These are phyloP conservation scores for Alethe castanea DNA, from an alignment of 2,113 vertebrate species.

Conservation along the genomic window DNA sequence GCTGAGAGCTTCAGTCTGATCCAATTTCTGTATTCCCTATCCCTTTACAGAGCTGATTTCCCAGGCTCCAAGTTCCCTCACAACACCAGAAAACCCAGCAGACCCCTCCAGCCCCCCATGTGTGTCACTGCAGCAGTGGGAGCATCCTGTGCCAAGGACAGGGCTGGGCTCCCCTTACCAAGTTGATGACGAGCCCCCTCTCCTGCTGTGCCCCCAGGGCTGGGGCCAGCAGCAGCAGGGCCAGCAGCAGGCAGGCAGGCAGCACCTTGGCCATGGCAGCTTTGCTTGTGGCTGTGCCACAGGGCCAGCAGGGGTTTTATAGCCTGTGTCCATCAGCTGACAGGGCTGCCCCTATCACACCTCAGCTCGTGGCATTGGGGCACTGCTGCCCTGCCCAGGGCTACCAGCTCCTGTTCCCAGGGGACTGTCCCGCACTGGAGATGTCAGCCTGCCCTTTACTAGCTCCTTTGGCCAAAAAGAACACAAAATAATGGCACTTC, in stretches of 20 bases:
- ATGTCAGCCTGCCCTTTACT: not conserved
- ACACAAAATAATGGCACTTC: rapidly evolving
- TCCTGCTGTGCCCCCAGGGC: not conserved
- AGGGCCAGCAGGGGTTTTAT: not conserved
- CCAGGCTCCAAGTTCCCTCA: not conserved
- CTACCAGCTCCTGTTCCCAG: not conserved
- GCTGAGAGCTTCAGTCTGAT: not conserved
- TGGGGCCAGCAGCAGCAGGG: not conserved
- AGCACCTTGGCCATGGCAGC: conserved; percentile 50
- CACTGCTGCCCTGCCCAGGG: not conserved
- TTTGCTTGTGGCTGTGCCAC: rapidly evolving
- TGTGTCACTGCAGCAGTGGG: rapidly evolving
- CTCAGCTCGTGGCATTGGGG: not conserved
- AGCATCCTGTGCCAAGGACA: rapidly evolving
- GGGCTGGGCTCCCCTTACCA: conserved; percentile 52
- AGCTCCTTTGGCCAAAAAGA: not conserved
- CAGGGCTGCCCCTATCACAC: conserved; percentile 4
- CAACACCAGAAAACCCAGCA: not conserved
- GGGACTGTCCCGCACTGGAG: rapidly evolving
- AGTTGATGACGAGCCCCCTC: conserved; percentile 53
- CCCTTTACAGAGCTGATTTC: not conserved
- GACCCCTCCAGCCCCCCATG: not conserved
- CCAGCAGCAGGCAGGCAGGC: conserved; percentile 22
- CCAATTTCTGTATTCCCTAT: not conserved
- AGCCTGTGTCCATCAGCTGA: not conserved